phyloP scores from a whole-genome alignment of 2,797 vertebrate genomes.

The Phylloscopus collybita region DNA sequence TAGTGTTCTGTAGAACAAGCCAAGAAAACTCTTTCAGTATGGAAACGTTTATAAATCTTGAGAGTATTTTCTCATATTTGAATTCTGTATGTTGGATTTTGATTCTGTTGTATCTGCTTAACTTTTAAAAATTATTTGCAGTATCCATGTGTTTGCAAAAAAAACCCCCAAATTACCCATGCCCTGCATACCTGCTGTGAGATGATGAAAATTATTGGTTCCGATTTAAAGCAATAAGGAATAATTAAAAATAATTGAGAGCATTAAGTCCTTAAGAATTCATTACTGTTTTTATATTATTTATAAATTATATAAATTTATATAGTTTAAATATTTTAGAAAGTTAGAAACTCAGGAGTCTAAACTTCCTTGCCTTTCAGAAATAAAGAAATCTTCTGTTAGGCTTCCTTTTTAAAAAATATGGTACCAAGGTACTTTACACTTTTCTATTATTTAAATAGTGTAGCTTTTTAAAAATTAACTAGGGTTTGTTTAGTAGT shows the following conservation, averaged over 20 bases:
- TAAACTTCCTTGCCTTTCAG: not conserved
- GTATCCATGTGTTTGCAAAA: not conserved
- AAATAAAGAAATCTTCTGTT: not conserved
- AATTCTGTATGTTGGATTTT: not conserved
- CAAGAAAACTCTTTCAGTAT: not conserved
- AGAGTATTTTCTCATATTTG: constrained; percentile 1
- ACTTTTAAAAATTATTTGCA: not conserved
- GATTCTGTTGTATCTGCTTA: not conserved
- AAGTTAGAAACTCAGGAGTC: not conserved
- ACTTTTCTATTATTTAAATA: not conserved
- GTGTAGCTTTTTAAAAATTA: not conserved
- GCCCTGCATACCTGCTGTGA: not conserved
- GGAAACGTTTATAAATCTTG: not conserved
- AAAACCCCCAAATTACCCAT: not conserved
- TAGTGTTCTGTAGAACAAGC: not conserved
- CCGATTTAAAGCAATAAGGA: not conserved
- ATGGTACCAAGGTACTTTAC: not conserved
- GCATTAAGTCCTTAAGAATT: not conserved
- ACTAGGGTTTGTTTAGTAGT: not conserved
- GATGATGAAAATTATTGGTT: not conserved
- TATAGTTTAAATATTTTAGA: not conserved
- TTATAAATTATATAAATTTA: not conserved
- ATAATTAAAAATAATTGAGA: not conserved
- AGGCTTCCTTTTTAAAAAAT: not conserved
- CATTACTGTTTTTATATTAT: not conserved